Base-by-base conservation (phyloP, 2,888 invertebrate species). In the Nemotelus pantherinus region DNA sequence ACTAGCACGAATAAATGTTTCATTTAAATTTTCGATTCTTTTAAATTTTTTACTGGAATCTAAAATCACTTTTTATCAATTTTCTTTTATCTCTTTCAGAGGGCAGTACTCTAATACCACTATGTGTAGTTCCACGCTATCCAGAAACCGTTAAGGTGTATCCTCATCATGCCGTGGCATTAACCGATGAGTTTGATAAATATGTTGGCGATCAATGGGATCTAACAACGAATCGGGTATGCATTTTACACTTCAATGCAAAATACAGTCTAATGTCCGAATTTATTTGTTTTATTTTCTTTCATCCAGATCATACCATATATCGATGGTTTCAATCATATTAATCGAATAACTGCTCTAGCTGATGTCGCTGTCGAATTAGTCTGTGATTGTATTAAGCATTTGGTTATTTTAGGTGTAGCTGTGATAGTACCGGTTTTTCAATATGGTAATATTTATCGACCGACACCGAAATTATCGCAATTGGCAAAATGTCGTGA, bases 351-450 rank as follows among this genome's bases (percentile, higher is more conserved):
- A 80, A 93, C 94, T 0, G 90, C 91, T 0, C 90, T 93, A 81
- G 93, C 94, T 0, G 94, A 95, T 84, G 94, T 95, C 53, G 94
- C 95, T 84, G 91, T 93, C 82, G 93, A 93, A 85, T 86, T 95
- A 79, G 95, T 95, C 25, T 93, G 94, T 83, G 92, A 93, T 48
- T 94, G 94, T 84, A 90, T 95, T 3, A 94, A 94, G 87, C 95
- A 95, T 87, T 89, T 95, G 77, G 90, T 94, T 87, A 93, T 90
- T 87, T 93, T 94, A 82, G 92, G 92, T 9, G 92, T 93, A 9
- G 92, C 94, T 6, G 92, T 92, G 3, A 87, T 94, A 48, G 92
- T 94, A 79, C 93, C 94, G 25, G 92, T 94, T 83, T 94, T 94
- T 86, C 93, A 93, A 86, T 95, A 95, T 86, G 93, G 93, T 79